phyloP scores from a whole-genome alignment of 2,888 invertebrate genomes.

The Tanypteryx hageni region DNA sequence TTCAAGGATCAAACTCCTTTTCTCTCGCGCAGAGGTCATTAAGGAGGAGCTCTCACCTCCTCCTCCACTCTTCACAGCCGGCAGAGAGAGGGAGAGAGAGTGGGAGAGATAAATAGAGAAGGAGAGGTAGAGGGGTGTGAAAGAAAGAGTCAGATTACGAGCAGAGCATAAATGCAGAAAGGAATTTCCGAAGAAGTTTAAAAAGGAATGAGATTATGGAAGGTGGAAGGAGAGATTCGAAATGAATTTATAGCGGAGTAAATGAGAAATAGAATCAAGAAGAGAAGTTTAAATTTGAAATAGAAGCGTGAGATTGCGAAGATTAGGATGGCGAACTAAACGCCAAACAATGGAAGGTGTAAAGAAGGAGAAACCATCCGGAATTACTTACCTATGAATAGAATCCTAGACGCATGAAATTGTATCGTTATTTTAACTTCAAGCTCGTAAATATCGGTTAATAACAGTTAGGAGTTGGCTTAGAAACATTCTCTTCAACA shows the following conservation, averaged over 20 bases:
- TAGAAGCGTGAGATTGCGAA: not conserved
- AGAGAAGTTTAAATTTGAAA: not conserved
- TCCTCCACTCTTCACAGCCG: not conserved
- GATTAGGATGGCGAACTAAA: not conserved
- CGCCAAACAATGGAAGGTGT: too few species aligned
- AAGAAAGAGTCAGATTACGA: not conserved
- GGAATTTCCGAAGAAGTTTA: not conserved
- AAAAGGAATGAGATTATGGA: not conserved
- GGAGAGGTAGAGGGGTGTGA: too few species aligned
- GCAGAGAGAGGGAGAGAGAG: not conserved
- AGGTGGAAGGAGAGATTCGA: not conserved
- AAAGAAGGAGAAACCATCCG: too few species aligned
- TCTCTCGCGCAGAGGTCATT: conserved; percentile 48
- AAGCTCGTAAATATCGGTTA: too few species aligned
- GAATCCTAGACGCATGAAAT: too few species aligned
- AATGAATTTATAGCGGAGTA: not conserved
- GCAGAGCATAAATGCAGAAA: not conserved
- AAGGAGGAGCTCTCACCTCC: conserved; percentile 7
- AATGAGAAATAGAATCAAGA: not conserved
- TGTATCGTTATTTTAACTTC: too few species aligned
- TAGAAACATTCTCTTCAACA: too few species aligned
- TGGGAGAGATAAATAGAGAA: too few species aligned
- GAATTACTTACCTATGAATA: too few species aligned
- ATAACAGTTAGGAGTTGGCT: too few species aligned
- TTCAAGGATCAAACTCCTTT: conserved; percentile 45